These are phyloP conservation scores for Smutsia gigantea DNA, from an alignment of 2,797 vertebrate genomes.

Conservation along the genomic window DNA sequence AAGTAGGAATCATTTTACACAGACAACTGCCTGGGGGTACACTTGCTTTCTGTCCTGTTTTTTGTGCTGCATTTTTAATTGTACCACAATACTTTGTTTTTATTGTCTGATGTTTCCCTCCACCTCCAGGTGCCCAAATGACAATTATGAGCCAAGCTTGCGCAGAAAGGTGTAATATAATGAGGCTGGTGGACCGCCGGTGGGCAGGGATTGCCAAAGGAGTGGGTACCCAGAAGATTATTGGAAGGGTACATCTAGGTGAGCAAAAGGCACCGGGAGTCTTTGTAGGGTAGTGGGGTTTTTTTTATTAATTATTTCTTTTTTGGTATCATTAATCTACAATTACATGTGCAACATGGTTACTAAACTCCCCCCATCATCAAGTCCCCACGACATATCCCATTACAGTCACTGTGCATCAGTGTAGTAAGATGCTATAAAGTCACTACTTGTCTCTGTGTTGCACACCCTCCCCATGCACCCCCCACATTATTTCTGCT, in stretches of 20 bases:
- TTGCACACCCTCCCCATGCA: too few relatives aligned
- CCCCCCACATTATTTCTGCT: too few relatives aligned
- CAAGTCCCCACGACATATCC: too few relatives aligned
- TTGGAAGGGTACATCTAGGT: constrained; percentile 98
- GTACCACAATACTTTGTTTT: not conserved
- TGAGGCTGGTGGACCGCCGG: constrained; percentile 97
- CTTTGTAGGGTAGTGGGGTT: not conserved
- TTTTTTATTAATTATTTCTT: too few relatives aligned
- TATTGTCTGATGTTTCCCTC: constrained; percentile 33
- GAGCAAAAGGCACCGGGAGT: constrained; percentile 50
- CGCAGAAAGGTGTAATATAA: constrained; percentile 98
- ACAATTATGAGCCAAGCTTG: constrained; percentile 99
- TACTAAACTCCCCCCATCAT: too few relatives aligned
- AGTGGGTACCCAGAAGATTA: constrained; percentile 99
- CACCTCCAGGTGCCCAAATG: constrained; percentile 95
- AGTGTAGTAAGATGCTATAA: too few relatives aligned
- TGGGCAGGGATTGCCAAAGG: constrained; percentile 99
- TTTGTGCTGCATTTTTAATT: not conserved
- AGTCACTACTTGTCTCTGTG: too few relatives aligned
- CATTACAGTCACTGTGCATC: too few relatives aligned
- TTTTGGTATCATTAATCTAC: too few relatives aligned
- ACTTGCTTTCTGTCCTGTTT: not conserved
- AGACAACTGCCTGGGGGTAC: not conserved
- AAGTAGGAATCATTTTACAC: not conserved
- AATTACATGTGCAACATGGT: too few relatives aligned